Base-by-base conservation (phyloP, 64 coral and sea anemone species). In the Cladopsammia gracilis region DNA sequence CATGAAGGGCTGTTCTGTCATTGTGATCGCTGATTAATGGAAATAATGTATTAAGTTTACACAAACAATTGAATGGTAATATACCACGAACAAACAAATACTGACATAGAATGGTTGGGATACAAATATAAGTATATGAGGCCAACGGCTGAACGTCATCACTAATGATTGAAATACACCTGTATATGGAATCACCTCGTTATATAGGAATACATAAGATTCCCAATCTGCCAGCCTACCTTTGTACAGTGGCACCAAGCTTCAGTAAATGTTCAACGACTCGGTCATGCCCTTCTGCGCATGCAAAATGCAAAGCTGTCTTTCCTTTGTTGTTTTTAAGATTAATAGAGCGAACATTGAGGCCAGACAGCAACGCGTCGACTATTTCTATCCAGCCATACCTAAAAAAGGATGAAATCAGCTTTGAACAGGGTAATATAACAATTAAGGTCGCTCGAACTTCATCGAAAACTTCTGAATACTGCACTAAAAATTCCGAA, bases 271-370 rank as follows among this genome's bases (percentile, higher is more conserved):
- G 69, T 62, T 88, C 71, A 15, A 73, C 71, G 15, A 72, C 86
- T 74, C 70, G 48, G n/a, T 75, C 86, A 51, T 84, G 80, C 0
- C 80, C 80, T 25, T 84, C 80, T 66, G 58, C 80, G 61, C 85
- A 71, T 73, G 85, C 85, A 6, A 74, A 75, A 9, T 97, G 95
- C n/a, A 97, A 81, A 42, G 95, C 87, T 73, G 95, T 97, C 53
- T 93, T 93, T 5, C 82, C 88, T 48, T 90, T 75, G 6, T 84
- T 94, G 46, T 97, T 76, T 74, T 93, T 75, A 1, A 93, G 23
- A 71, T 93, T 87, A 15, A 86, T 87, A n/a, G 84, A 86, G n/a
- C 91, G 91, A 69, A 86, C 62, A 43, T 93, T 93, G 15, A 82
- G 91, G 51, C 72, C 91, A 3, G 84, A 10, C n/a, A 93, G 70